phyloP scores from a whole-genome alignment of 1,140 invertebrate genomes.

The Calephelis virginiensis region DNA sequence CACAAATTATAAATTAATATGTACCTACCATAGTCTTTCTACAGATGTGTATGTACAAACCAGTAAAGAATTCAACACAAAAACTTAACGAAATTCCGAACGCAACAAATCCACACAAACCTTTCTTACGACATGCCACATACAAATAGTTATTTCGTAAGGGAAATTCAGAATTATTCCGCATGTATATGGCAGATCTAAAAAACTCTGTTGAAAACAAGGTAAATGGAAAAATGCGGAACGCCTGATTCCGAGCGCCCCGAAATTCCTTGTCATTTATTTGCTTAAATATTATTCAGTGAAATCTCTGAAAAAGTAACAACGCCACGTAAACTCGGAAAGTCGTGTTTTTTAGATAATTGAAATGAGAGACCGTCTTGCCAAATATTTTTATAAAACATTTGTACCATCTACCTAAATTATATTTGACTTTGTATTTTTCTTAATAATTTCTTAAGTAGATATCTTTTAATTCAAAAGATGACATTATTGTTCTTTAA shows the following conservation, averaged over 20 bases:
- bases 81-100: too few species aligned
- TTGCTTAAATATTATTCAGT: conserved; percentile 6
- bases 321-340: conserved; percentile 3
- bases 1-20: too few species aligned
- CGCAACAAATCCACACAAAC: too few species aligned
- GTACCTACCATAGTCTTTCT: too few species aligned
- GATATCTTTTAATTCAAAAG: conserved; percentile 1
- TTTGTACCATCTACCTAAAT: conserved; percentile 6
- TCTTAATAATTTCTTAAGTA: conserved; percentile 5
- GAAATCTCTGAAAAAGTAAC: conserved; percentile 8
- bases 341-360: conserved; percentile 13
- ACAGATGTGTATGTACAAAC: too few species aligned
- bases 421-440: conserved; percentile 3
- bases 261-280: conserved; percentile 11
- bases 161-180: too few species aligned
- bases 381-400: conserved; percentile 16
- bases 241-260: conserved; percentile 1
- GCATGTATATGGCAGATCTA: too few species aligned
- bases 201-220: neutral
- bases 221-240: neutral
- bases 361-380: conserved; percentile 2
- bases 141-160: too few species aligned
- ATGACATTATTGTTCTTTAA: neutral
- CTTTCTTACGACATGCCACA: too few species aligned
- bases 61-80: too few species aligned